Base-by-base conservation (phyloP, 2,888 invertebrate species). In the Coelopa pilipes region DNA sequence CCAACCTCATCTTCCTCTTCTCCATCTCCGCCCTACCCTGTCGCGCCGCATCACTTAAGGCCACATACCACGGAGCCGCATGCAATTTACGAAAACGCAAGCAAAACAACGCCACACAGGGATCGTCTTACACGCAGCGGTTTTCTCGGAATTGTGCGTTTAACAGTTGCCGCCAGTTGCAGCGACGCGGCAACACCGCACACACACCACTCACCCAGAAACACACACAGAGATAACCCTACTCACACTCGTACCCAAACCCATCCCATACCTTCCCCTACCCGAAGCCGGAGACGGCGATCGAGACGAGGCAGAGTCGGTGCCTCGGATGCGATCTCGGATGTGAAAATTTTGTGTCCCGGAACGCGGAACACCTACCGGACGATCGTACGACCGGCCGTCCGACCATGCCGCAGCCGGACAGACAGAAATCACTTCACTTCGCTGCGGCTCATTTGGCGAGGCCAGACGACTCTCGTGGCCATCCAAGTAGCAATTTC, bases 151-250 rank as follows among this genome's bases (percentile, higher is more conserved):
- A 71, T 65, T 71, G 46, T 71, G 71, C 71, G 71, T 71, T 71
- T 71, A 65, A 65, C 71, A 53, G 71, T 71, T 71, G 65, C 71
- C 71, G 71, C 71, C 71, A 65, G 65, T 71, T 71, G 65, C 71
- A 65, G 21, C 24, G 50, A 45, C 21, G 57, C 19, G 12, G 17
- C 17, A 59, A 19, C 19, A 19, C 19, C 9, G n/a, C 70, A 21
- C 60, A 70, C 70, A 70, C 17, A 70, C 17, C 59, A 70, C 59
- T 12, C 24, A 46, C 3, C 10, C 19, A 7, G 60, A 47, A 19
- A 13, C 13, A 63, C 60, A 24, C 11, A 1, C 19, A 60, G 13
- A 21, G 24, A 13, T 2, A 53, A 53, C 10, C 53, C 13, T 53
- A 2, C 53, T 34, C 53, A 53, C n/a, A 53, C 53, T 7, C 53